A percentile compares a stretch with the other conserved stretches of the same genome.
These are phyloP conservation scores for Neria commutata DNA, from an alignment of 2,888 invertebrate species.

Conservation along the genomic window DNA sequence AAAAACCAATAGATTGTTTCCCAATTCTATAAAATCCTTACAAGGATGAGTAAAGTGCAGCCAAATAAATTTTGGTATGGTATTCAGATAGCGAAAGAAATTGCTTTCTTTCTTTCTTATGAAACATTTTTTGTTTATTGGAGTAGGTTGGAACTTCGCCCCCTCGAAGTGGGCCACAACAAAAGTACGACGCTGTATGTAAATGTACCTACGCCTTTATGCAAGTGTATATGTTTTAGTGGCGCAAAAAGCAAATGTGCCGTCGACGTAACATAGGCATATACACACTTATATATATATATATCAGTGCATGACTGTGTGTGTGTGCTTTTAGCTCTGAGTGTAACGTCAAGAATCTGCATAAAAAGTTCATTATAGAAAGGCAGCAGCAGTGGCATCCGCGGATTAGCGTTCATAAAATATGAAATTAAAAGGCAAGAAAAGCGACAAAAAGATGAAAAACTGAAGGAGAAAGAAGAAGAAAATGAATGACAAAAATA, in stretches of 20 bases:
- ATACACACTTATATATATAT: too few relatives aligned
- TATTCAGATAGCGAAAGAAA: too few relatives aligned
- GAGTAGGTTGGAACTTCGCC: not conserved
- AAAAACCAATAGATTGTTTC: too few relatives aligned
- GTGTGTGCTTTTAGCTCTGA: too few relatives aligned
- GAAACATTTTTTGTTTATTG: too few relatives aligned
- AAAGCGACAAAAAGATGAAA: constrained; percentile 12
- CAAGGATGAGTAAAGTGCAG: too few relatives aligned
- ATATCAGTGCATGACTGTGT: too few relatives aligned
- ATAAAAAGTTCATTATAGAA: constrained; percentile 18
- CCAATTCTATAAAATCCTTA: too few relatives aligned
- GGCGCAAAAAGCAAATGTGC: not conserved
- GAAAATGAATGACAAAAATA: too few relatives aligned
- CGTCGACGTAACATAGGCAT: not conserved
- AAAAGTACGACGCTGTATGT: not conserved
- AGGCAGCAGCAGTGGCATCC: constrained; percentile 18
- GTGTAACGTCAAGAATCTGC: constrained; percentile 14
- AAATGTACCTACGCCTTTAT: not conserved
- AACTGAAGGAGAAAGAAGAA: not conserved
- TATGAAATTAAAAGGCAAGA: constrained; percentile 39
- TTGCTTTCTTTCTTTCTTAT: too few relatives aligned
- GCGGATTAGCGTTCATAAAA: constrained; percentile 39
- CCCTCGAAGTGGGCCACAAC: too few relatives aligned
- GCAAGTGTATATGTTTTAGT: not conserved
- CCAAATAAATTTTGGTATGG: too few relatives aligned